These are phyloP conservation scores for Plecturocebus donacophilus DNA, from an alignment of 2,113 vertebrate genomes.

Conservation along the genomic window DNA sequence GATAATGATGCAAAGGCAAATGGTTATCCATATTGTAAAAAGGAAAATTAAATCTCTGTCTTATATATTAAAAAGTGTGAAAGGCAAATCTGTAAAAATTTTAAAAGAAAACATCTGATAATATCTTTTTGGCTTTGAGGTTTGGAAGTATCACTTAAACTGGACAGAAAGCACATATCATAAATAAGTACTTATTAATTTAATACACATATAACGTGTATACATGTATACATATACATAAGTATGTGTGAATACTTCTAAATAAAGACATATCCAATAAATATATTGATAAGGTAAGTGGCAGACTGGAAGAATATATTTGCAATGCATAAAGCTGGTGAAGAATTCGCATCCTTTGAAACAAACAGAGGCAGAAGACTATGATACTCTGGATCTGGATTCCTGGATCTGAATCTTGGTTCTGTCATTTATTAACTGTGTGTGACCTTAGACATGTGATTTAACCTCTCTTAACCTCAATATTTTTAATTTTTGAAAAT, in stretches of 20 bases:
- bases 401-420: background rate
- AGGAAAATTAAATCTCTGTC: background rate
- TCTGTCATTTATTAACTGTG: background rate
- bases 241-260: background rate
- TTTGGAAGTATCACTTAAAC: background rate
- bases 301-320: background rate
- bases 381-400: background rate
- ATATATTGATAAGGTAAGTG: background rate
- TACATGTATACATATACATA: background rate
- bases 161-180: background rate
- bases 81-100: background rate
- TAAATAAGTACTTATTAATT: background rate
- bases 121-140: conserved; percentile 10
- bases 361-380: background rate
- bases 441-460: background rate
- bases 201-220: background rate
- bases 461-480: background rate
- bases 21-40: background rate
- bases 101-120: conserved; percentile 11
- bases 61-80: background rate
- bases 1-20: background rate
- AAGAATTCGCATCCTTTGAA: conserved; percentile 26
- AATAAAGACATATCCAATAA: background rate
- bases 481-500: conserved; percentile 14
- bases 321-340: background rate